Evolutionary conservation across 2,888 invertebrate genomes (phyloP).

Genomic region (Diogma glabrata): DNA sequence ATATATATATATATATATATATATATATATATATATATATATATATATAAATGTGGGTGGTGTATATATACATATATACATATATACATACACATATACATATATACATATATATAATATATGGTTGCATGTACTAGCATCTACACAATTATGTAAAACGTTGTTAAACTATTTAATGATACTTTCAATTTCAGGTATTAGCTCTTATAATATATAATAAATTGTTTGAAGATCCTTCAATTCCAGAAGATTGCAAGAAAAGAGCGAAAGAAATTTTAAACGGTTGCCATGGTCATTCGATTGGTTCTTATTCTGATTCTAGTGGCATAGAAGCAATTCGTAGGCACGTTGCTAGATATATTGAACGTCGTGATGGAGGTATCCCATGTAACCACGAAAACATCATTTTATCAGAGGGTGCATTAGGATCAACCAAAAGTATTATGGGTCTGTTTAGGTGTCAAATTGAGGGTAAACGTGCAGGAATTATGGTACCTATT

Average conservation of each 20-base stretch:
- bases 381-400: constrained; percentile 61
- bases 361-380: constrained; percentile 63
- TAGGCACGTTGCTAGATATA: constrained; percentile 77
- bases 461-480: constrained; percentile 23
- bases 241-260: constrained; percentile 74
- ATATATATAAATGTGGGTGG: too few species aligned
- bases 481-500: constrained; percentile 92
- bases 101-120: too few species aligned
- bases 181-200: constrained; percentile 50
- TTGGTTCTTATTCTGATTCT: constrained; percentile 62
- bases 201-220: constrained; percentile 63
- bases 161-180: too few species aligned
- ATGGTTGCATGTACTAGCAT: too few species aligned
- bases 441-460: constrained; percentile 38
- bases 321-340: constrained; percentile 84
- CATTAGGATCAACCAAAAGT: constrained; percentile 88
- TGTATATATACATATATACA: too few species aligned
- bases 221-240: constrained; percentile 56
- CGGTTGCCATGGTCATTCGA: constrained; percentile 65
- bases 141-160: too few species aligned
- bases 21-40: too few species aligned
- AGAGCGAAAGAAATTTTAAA: constrained; percentile 50
- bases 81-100: too few species aligned
- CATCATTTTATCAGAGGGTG: constrained; percentile 76
- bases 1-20: too few species aligned